Base-by-base conservation (phyloP, 2,797 vertebrate genomes). In the Notolepis coatsorum region DNA sequence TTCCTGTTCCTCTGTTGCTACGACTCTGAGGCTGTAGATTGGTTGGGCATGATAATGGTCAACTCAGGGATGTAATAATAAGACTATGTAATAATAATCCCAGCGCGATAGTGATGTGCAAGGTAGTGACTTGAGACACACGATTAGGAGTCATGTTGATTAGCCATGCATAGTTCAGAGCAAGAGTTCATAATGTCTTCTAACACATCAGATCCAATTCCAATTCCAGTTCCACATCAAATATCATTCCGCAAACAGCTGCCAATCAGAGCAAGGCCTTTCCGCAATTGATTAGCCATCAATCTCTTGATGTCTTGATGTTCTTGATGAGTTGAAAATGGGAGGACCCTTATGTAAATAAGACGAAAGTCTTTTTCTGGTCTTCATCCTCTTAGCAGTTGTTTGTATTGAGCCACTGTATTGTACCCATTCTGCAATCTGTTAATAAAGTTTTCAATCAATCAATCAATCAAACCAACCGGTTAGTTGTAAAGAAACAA, bases 1-100 rank as follows among this genome's bases (percentile, higher is more conserved):
- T 71, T 92, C 92, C 65, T 88, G 85, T 27, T 82, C 83, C 65
- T 93, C 94, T 72, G 64, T 85, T 61, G 80, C 87, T 33, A 80
- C 70, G 52, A 68, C 61, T 71, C 86, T 92, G 68, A 41, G 64
- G 70, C 88, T 82, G 72, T 63, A 73, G 51, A 79, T 0, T 57
- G 71, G 63, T 78, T 7, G 49, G n/a, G 54, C 4, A 63, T 13
- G 24, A 65, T 28, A 64, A 47, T 6, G n/a, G 59, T 83, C 21
- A 80, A 61, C 82, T 79, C 42, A 74, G 30, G 43, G 31, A 13
- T 35, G 1, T 27, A n/a, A n/a, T n/a, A n/a, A n/a, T n/a, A n/a
- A n/a, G n/a, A n/a, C n/a, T n/a, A n/a, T n/a, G n/a, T n/a, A n/a
- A n/a, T n/a, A n/a, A n/a, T 37, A 38, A 35, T 54, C 30, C 27